These are phyloP conservation scores for Casuarius casuarius DNA, from an alignment of 2,113 vertebrate species.

Conservation along the genomic window DNA sequence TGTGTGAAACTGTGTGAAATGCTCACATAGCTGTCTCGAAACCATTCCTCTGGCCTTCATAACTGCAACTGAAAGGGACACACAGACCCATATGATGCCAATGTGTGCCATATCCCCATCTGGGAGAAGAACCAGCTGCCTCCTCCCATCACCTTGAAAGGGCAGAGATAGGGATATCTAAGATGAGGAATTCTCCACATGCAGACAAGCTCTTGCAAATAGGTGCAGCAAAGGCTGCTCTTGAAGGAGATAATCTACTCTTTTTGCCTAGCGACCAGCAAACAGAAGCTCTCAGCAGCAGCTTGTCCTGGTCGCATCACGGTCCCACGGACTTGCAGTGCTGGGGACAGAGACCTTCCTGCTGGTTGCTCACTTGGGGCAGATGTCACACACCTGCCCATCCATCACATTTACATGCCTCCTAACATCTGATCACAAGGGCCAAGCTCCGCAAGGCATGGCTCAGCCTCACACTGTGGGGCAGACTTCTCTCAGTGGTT, in stretches of 20 bases:
- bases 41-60: not conserved
- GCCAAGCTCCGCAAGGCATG: not conserved
- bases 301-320: not conserved
- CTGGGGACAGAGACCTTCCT: not conserved
- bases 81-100: not conserved
- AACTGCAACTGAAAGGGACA: not conserved
- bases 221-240: not conserved
- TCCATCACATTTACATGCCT: not conserved
- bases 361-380: not conserved
- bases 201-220: not conserved
- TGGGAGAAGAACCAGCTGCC: not conserved
- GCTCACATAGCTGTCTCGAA: not conserved
- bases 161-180: rapidly evolving
- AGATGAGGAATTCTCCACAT: not conserved
- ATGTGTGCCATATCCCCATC: not conserved
- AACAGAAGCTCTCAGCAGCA: not conserved
- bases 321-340: not conserved
- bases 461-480: rapidly evolving
- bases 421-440: not conserved
- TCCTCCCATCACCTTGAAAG: not conserved
- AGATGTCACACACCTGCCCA: not conserved
- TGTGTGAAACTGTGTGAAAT: not conserved
- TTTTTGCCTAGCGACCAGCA: not conserved
- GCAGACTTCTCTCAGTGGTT: not conserved
- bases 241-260: not conserved